Percentiles rank a stretch among this genome's conserved stretches.
Evolutionary conservation across 2,113 vertebrate species (phyloP).

Genomic region (Syngnathoides biaculeatus): DNA sequence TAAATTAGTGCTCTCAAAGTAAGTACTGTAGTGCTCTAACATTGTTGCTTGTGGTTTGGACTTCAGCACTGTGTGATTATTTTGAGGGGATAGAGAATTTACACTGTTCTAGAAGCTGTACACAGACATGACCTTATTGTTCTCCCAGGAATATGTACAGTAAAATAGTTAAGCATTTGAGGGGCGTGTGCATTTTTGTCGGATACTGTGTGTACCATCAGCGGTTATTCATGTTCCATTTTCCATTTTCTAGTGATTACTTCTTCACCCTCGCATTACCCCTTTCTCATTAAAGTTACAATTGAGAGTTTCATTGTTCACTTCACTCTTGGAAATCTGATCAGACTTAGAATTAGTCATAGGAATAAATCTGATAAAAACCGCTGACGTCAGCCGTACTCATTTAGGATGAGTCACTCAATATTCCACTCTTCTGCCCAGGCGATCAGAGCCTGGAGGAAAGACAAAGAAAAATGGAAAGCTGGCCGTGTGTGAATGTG

Average conservation of each 20-base stretch:
- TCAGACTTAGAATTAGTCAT: background rate
- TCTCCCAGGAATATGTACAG: too few relatives aligned
- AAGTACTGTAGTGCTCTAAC: too few relatives aligned
- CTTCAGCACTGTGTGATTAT: too few relatives aligned
- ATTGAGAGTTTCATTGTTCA: background rate
- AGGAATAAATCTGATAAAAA: background rate
- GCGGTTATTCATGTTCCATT: background rate
- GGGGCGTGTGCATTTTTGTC: background rate
- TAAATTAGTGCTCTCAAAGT: too few relatives aligned
- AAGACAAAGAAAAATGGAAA: background rate
- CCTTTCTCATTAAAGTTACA: background rate
- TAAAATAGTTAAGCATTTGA: too few relatives aligned
- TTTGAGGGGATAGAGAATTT: too few relatives aligned
- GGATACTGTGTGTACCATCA: background rate
- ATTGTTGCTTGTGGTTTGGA: too few relatives aligned
- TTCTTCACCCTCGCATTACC: background rate
- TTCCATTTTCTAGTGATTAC: background rate
- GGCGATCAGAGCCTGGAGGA: background rate
- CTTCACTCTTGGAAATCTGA: background rate
- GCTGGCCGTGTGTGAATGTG: conserved; percentile 4
- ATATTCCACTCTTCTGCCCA: background rate
- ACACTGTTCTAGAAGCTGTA: too few relatives aligned
- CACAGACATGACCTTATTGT: too few relatives aligned
- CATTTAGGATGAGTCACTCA: background rate
- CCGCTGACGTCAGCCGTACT: background rate